Evolutionary conservation across 2,888 invertebrate species (phyloP).

Genomic region (Buathra laborator): DNA sequence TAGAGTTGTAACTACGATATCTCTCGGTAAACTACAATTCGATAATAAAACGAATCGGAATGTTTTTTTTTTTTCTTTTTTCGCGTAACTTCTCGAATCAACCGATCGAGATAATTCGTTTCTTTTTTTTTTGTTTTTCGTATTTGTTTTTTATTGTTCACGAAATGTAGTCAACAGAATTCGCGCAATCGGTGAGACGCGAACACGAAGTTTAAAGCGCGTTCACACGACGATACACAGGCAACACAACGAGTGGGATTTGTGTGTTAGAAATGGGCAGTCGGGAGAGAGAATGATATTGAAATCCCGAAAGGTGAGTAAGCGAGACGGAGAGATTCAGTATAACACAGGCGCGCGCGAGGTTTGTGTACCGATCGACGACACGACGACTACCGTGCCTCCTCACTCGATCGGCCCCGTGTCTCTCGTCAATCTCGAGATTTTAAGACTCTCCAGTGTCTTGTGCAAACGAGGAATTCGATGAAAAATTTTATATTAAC

Average conservation of each 20-base stretch:
- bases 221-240: constrained; percentile 50
- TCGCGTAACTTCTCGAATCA: not conserved
- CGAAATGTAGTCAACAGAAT: not conserved
- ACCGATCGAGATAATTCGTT: not conserved
- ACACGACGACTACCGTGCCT: constrained; percentile 68
- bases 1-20: not conserved
- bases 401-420: constrained; percentile 63
- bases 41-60: not conserved
- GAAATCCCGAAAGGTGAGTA: constrained; percentile 17
- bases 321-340: constrained; percentile 29
- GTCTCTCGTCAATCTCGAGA: constrained; percentile 62
- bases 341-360: constrained; percentile 60
- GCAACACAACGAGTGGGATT: not conserved
- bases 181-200: constrained; percentile 27
- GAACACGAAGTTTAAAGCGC: constrained; percentile 58
- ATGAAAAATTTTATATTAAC: not conserved
- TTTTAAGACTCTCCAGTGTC: constrained; percentile 43
- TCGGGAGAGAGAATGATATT: not conserved
- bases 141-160: constrained; percentile 3
- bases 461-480: constrained; percentile 11
- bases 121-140: not conserved
- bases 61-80: not conserved
- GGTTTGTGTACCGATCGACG: constrained; percentile 71
- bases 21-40: not conserved
- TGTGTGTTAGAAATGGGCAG: not conserved